Evolutionary conservation across 1,140 invertebrate genomes (phyloP).

Genomic region (Bombus haemorrhoidalis): DNA sequence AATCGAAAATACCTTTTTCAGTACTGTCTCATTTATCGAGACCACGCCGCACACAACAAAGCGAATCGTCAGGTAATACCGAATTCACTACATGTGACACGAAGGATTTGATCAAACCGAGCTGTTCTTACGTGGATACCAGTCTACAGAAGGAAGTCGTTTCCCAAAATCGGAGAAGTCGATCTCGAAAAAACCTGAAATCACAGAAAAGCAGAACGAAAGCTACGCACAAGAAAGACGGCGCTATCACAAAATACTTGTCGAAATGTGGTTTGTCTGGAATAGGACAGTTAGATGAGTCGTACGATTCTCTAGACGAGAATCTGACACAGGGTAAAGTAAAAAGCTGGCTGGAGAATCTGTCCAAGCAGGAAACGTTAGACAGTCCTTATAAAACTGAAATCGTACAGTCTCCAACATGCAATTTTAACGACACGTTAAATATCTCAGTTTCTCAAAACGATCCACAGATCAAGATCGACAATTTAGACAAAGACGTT

Average conservation of each 20-base stretch:
- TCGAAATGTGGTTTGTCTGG: background rate
- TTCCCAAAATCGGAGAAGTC: background rate
- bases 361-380: background rate
- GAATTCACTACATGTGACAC: background rate
- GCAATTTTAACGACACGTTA: background rate
- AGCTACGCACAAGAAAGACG: rapidly evolving
- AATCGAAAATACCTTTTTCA: conserved; percentile 36
- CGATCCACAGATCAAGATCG: background rate
- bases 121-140: background rate
- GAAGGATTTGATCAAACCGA: background rate
- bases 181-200: background rate
- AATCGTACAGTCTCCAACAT: rapidly evolving
- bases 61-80: background rate
- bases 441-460: background rate
- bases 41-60: conserved; percentile 18
- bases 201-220: rapidly evolving
- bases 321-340: conserved; percentile 14
- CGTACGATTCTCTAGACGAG: background rate
- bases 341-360: conserved; percentile 41
- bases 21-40: conserved; percentile 5
- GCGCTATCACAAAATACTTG: background rate
- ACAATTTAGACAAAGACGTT: background rate
- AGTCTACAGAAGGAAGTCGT: background rate
- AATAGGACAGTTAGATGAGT: background rate
- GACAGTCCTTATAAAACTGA: background rate